phyloP scores from a whole-genome alignment of 2,113 vertebrate species.

The Xiphias gladius region DNA sequence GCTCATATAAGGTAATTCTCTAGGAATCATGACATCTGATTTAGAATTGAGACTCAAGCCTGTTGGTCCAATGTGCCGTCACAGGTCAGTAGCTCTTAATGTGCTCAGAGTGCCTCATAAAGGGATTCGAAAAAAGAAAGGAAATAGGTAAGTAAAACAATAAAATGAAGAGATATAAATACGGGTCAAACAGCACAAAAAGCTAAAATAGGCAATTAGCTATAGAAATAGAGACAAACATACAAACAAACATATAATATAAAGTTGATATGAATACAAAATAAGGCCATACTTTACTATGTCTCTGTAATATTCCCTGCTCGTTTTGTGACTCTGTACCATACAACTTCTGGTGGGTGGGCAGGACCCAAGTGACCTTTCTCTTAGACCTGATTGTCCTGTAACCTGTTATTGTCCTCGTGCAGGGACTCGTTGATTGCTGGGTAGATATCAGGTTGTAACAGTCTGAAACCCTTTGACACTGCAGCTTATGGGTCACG shows the following conservation, averaged over 20 bases:
- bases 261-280: neutral
- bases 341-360: neutral
- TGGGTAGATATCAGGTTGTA: slow-evolving; percentile 1
- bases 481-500: neutral
- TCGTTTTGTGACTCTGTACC: neutral
- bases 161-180: no score
- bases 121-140: neutral
- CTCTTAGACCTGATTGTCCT: slow-evolving; percentile 2
- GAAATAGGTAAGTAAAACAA: neutral
- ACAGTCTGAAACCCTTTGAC: slow-evolving; percentile 3
- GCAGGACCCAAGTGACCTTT: neutral
- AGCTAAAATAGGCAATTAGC: no score
- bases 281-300: neutral
- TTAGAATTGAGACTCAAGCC: neutral
- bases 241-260: neutral
- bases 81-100: neutral
- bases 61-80: neutral
- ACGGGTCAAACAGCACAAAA: no score
- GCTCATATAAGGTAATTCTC: no score
- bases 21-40: neutral
- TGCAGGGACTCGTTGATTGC: neutral
- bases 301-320: neutral
- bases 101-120: neutral
- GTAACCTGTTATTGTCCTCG: slow-evolving; percentile 2
- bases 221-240: neutral